Conservation (phyloP, 1,140 invertebrate genomes). For the Papilio polytes region DNA sequence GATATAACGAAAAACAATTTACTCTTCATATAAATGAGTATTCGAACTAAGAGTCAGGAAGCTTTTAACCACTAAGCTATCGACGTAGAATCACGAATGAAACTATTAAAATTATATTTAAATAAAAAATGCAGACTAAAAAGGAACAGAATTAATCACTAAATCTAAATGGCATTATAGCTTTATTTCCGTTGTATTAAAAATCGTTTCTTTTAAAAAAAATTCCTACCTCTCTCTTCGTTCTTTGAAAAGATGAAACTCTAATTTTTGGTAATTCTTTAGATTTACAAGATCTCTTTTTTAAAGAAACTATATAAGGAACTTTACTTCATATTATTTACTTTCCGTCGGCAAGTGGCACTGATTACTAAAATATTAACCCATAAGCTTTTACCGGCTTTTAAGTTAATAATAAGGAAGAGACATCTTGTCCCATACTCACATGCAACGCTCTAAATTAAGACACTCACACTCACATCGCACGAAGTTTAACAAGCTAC, state of each 20-base stretch:
- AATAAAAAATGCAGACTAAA: too few species aligned
- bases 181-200: too few species aligned
- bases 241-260: too few species aligned
- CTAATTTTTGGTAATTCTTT: too few species aligned
- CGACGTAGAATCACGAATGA: neutral
- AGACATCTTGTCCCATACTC: slow-evolving; percentile 65
- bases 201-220: too few species aligned
- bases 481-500: slow-evolving; percentile 76
- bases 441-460: slow-evolving; percentile 77
- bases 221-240: too few species aligned
- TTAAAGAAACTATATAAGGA: too few species aligned
- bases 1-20: neutral
- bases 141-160: too few species aligned
- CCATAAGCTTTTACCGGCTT: slow-evolving; percentile 36
- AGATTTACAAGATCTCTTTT: too few species aligned
- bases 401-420: slow-evolving; percentile 57
- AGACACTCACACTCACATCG: slow-evolving; percentile 71
- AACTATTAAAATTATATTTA: neutral
- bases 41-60: neutral
- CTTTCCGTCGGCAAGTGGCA: slow-evolving; percentile 18
- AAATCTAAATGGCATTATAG: too few species aligned
- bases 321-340: neutral
- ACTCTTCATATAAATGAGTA: neutral
- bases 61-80: neutral
- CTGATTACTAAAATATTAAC: neutral